Base-by-base conservation (phyloP, 2,113 vertebrate species). In the Crotophaga sulcirostris region DNA sequence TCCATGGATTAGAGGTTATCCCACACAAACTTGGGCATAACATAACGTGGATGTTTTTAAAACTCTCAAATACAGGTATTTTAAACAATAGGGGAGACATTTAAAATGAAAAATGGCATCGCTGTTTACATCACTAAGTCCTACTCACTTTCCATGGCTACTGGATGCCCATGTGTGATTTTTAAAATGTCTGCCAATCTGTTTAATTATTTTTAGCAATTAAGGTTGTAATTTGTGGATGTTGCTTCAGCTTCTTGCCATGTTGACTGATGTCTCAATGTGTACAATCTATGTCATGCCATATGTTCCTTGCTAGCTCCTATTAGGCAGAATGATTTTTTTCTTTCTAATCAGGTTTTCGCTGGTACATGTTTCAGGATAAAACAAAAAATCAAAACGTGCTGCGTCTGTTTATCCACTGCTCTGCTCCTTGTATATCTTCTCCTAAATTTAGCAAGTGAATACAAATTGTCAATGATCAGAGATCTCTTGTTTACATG, bases 181-280 rank as follows among this genome's bases (percentile, higher is more conserved):
- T 92, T 92, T 74, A 81, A 96, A 92, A 93, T 90, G 72, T 77
- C 75, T 94, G 73, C 85, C 88, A 90, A 87, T 87, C 76, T 90
- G 85, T 93, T 95, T 86, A 93, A 96, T 96, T 95, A 93, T 94
- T 95, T 97, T 96, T 95, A 95, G 93, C 93, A 94, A 90, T 96
- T 95, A 94, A 84, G 44, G 60, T 81, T 93, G 79, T 96, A 93
- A 95, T 96, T 94, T 95, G 83, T 92, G 83, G 90, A 75, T 95
- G 80, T 96, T 96, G 73, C 88, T 93, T 94, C 90, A 95, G 75
- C 90, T 88, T 91, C 90, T 96, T 93, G 88, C 92, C 90, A 72
- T 78, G 77, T 89, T 92, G 88, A 95, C 87, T 94, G 95, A 90
- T 96, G 56, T 78, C 93, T 97, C 83, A 84, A 36, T 95, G 87